Evolutionary conservation across 2,797 vertebrate species (phyloP).

Genomic region (Okamejei kenojei): DNA sequence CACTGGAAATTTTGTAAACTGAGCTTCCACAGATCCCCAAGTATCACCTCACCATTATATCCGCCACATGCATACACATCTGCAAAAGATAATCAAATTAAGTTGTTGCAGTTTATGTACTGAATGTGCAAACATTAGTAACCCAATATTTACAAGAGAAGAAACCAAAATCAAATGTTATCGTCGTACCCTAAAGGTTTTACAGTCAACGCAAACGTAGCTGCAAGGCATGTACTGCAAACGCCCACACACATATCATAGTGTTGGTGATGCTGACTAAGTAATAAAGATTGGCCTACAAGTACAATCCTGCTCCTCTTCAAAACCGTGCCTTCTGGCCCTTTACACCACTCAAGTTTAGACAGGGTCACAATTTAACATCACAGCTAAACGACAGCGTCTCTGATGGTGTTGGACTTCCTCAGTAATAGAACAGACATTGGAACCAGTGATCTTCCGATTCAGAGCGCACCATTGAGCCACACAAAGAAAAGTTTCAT

Average conservation of each 20-base stretch:
- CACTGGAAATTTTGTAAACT: slow-evolving; percentile 88
- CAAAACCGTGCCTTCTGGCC: not conserved
- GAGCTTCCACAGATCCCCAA: slow-evolving; percentile 92
- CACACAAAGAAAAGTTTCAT: not conserved
- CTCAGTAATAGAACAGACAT: too few relatives aligned
- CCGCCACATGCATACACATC: slow-evolving; percentile 94
- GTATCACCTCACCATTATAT: slow-evolving; percentile 87
- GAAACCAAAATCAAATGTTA: not conserved
- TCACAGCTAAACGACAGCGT: not conserved
- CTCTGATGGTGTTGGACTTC: not conserved
- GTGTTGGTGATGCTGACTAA: not conserved
- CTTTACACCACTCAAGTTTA: not conserved
- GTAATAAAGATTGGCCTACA: not conserved
- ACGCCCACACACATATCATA: not conserved
- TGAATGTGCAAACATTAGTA: not conserved
- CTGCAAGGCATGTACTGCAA: not conserved
- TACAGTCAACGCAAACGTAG: not conserved
- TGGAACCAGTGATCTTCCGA: not conserved
- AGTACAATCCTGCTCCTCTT: not conserved
- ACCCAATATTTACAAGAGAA: not conserved
- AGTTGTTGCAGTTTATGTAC: not conserved
- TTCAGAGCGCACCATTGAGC: not conserved
- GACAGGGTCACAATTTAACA: not conserved
- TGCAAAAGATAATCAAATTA: slow-evolving; percentile 44
- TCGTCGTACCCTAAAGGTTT: not conserved